Evolutionary conservation across 2,888 invertebrate genomes (phyloP), one percentile per base, ranked within the genome.

Genomic region (Prosopocoilus inquinatus): DNA sequence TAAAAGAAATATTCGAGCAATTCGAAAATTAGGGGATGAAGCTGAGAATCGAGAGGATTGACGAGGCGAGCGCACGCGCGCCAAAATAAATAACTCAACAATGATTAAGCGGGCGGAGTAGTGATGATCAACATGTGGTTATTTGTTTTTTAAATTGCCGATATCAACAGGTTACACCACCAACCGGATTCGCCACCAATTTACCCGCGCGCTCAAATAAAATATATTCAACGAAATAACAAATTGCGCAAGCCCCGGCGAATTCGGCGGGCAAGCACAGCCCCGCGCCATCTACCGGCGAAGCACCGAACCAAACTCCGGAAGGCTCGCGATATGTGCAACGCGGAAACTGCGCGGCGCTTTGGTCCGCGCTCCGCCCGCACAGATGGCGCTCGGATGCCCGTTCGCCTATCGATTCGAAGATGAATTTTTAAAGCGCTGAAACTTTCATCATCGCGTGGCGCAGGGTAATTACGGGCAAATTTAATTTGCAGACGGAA

Each of bases 131-230:
- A 69, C 68, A 69, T 62, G 67, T 69, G 68, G 68, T 66, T 69
- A 67, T 66, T 69, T 69, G 64, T 67, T 65, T 67, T 68, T 67
- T 64, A 67, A 67, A 67, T 66, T 62, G 54, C 61, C 60, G 54
- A 63, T 63, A 67, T 68, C 68, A 68, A 68, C 68, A 68, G 68
- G 68, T 67, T 59, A 48, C 58, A n/a, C n/a, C n/a, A n/a, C 43
- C 53, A 53, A 53, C 20, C 20, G 20, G 49, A 55, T 51, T 51
- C 59, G 34, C 59, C 50, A 53, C 57, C 63, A 61, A 65, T 65
- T 63, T 63, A 64, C 55, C 38, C n/a, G n/a, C n/a, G n/a, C n/a
- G 52, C 58, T 53, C 58, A 65, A 66, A 65, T 66, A 66, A 67
- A 68, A 68, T 67, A 66, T 63, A 67, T 61, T 64, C 58, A 47